Conservation (phyloP, 2,113 vertebrate species). For the Pteruthius melanotis region DNA sequence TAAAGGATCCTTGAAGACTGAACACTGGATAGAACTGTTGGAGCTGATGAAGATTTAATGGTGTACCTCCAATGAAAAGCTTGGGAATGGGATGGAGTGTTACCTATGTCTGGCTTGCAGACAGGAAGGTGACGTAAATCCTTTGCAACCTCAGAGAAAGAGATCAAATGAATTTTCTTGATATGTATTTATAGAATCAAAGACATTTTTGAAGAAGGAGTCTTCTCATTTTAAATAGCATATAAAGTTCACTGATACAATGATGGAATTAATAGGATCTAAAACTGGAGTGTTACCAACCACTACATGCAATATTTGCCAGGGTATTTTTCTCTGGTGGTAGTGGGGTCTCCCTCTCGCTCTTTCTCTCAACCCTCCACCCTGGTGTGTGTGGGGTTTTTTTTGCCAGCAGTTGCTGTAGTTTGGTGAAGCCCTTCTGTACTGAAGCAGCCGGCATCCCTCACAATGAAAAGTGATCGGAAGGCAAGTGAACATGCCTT, state of each 20-base stretch:
- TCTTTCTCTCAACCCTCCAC: background rate
- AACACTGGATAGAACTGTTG: background rate
- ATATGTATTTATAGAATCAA: conserved; percentile 12
- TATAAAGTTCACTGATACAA: background rate
- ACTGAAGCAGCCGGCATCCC: background rate
- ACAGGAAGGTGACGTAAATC: conserved; percentile 33
- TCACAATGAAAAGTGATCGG: background rate
- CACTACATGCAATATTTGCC: background rate
- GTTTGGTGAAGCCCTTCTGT: background rate
- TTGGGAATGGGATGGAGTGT: background rate
- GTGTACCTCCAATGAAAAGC: background rate
- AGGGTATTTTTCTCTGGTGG: background rate
- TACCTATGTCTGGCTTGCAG: conserved; percentile 29
- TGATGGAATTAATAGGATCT: conserved; percentile 4
- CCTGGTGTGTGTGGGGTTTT: background rate
- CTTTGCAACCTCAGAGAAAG: conserved; percentile 14
- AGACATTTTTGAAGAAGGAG: conserved; percentile 25
- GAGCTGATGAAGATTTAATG: background rate
- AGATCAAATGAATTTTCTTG: conserved; percentile 18
- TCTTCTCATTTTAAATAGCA: conserved; percentile 2
- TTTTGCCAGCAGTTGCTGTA: background rate
- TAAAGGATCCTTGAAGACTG: background rate
- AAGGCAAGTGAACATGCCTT: background rate
- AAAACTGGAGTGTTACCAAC: background rate
- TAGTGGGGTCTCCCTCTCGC: background rate